Base-by-base conservation (phyloP, 2,113 vertebrate species). In the Albula goreensis region DNA sequence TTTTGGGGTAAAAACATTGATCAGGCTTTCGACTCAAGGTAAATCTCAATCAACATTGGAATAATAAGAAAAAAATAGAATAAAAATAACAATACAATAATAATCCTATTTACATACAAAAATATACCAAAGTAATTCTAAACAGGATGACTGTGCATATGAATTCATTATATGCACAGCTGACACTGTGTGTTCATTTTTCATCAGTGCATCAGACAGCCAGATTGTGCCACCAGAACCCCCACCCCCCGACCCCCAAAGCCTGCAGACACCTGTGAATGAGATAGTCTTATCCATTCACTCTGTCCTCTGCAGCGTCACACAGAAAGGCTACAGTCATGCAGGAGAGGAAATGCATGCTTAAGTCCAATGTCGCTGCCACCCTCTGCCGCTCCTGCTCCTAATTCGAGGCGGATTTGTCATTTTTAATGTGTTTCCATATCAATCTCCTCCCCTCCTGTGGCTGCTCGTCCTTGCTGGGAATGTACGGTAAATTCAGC, bases 71-170 rank as follows among this genome's bases (percentile, higher is more conserved):
- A 89, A 88, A 85, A 92, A 91, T 93, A 88, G 89, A 92, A 94
- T 93, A 91, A 94, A 91, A 88, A 92, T 91, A 92, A 86, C 89
- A 90, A 88, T 91, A 90, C 88, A 90, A 87, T 87, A 90, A 92
- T 84, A 89, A 92, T 93, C 91, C 88, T 95, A 94, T 94, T 83
- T 95, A 95, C 93, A 95, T 96, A 96, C 91, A 96, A 96, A 96
- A 96, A 96, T 96, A 96, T 91, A 96, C 91, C 94, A 95, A 96
- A 94, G 88, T 83, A 96, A 95, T 88, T 91, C 92, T 92, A 94
- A 88, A 90, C 90, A 90, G 86, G 91, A 90, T 90, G 88, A 88
- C 84, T 91, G 91, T 94, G 91, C 91, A 91, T 91, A 88, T 89
- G 85, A 89, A 82, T 86, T 89, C 41, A 84, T 81, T 41, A 84